Base-by-base conservation (phyloP, 1,140 invertebrate species). In the Drosophila quadrilineata region DNA sequence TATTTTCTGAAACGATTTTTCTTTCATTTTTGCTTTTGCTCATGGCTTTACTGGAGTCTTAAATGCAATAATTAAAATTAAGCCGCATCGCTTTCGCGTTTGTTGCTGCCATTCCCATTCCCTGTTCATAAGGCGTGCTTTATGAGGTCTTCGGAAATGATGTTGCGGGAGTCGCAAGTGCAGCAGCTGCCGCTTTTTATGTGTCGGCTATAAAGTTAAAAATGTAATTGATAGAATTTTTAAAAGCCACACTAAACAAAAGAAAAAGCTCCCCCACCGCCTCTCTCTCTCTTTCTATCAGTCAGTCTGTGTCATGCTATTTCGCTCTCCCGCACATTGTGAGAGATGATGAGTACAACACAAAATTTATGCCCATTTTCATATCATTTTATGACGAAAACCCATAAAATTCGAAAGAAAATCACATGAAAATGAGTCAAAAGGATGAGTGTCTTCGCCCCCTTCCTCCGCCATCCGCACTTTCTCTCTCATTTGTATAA, bases 221-320 rank as follows among this genome's bases (percentile, higher is more conserved):
- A 77, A 77, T 71, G 72, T 84, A 84, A 84, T 84, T 84, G 79
- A 84, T 84, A 84, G 79, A 84, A 85, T 84, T 86, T 85, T 84
- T 68, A 84, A 84, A 75, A 68, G n/a, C 48, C 45, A 41, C 63
- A 62, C 58, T 57, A 58, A 75, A 74, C 45, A 41, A 58, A 65
- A 54, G 41, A 6, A 8, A 29, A 16, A 22, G 24, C 16, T 1
- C 41, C 6, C 35, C 35, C 14, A 14, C 38, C 22, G 6, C 17
- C 5, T 6, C 31, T n/a, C n/a, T n/a, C n/a, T n/a, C n/a, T n/a
- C n/a, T n/a, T n/a, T n/a, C n/a, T n/a, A n/a, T n/a, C n/a, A n/a
- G n/a, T n/a, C n/a, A n/a, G n/a, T n/a, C n/a, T n/a, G n/a, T n/a
- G n/a, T n/a, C n/a, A n/a, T n/a, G n/a, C n/a, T n/a, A n/a, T n/a